phyloP scores from a whole-genome alignment of 2,888 invertebrate species.

The Caenorhabditis uteleia region DNA sequence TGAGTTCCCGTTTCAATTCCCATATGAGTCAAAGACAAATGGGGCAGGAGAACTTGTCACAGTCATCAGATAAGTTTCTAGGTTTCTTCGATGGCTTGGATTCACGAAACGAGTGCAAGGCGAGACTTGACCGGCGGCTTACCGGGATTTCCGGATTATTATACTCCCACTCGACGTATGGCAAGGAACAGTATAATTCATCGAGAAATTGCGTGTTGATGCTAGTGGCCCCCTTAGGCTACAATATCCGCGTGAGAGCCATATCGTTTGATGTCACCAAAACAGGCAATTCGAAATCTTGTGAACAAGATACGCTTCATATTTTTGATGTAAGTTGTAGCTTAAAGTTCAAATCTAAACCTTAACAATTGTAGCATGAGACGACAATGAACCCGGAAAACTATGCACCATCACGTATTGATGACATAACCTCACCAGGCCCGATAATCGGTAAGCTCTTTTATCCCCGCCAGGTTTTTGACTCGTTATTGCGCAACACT shows the following conservation, averaged over 20 bases:
- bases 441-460: constrained; percentile 53
- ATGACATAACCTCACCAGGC: constrained; percentile 50
- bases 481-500: no score
- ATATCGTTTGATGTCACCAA: constrained; percentile 50
- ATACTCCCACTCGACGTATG: constrained; percentile 49
- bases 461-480: no score
- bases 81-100: constrained; percentile 53
- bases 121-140: constrained; percentile 45
- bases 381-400: constrained; percentile 44
- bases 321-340: constrained; percentile 49
- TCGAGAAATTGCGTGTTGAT: constrained; percentile 51
- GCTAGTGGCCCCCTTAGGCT: constrained; percentile 51
- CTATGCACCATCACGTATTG: constrained; percentile 40
- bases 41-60: constrained; percentile 5
- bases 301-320: constrained; percentile 51
- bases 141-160: constrained; percentile 51
- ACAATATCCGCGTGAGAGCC: constrained; percentile 44
- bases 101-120: constrained; percentile 45
- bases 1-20: constrained; percentile 28
- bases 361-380: constrained; percentile 47
- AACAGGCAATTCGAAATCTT: constrained; percentile 18
- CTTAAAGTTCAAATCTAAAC: neutral
- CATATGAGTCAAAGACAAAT: constrained; percentile 42
- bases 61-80: constrained; percentile 20
- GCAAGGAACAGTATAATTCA: constrained; percentile 45